These are phyloP conservation scores for Stegastes partitus DNA, from an alignment of 2,113 vertebrate genomes.

Conservation along the genomic window DNA sequence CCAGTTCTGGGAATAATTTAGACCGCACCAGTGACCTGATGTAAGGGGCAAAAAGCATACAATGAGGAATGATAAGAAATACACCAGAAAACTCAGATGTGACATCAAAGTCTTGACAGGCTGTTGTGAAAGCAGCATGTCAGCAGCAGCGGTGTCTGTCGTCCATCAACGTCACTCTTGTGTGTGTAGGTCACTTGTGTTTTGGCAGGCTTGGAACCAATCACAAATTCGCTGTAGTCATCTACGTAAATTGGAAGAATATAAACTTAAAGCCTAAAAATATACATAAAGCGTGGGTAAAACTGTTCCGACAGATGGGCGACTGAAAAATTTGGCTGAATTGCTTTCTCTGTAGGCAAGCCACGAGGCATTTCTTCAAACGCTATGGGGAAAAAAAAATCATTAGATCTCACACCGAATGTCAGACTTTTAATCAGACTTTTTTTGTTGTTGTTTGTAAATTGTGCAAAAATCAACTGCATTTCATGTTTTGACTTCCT, in stretches of 20 bases:
- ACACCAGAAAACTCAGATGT: background rate
- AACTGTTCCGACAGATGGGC: background rate
- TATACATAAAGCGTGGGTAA: background rate
- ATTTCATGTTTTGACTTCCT: background rate
- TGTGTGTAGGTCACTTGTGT: background rate
- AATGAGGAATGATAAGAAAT: constrained; percentile 1
- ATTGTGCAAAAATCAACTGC: background rate
- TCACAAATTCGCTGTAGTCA: background rate
- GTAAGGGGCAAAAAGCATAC: background rate
- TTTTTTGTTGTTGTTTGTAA: background rate
- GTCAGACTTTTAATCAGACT: background rate
- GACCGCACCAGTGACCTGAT: constrained; percentile 90
- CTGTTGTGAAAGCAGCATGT: background rate
- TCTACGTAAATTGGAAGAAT: background rate
- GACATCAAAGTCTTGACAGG: constrained; percentile 16
- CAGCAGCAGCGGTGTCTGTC: background rate
- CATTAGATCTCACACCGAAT: background rate
- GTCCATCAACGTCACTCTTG: background rate
- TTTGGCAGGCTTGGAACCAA: background rate
- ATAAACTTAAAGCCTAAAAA: background rate
- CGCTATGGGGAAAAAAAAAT: background rate
- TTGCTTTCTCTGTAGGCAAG: background rate
- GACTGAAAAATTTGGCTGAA: background rate
- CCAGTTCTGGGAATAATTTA: constrained; percentile 90
- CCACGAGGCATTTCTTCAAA: background rate